A percentile compares a stretch with the other conserved stretches of the same genome.
Evolutionary conservation across 2,888 invertebrate species (phyloP).

Genomic region (Drosophila lutescens): DNA sequence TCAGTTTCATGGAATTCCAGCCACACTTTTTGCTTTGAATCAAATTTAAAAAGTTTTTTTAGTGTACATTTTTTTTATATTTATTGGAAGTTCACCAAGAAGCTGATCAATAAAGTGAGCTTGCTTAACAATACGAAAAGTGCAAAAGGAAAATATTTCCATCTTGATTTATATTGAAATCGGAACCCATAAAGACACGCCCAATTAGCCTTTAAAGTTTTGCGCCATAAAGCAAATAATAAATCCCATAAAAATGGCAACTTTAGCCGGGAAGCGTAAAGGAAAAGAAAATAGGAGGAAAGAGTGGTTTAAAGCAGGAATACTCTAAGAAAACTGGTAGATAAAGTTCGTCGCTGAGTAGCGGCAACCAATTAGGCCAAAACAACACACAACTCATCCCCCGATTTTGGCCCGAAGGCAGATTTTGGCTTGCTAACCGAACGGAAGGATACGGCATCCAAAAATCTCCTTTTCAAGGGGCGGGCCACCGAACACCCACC

Average conservation of each 20-base stretch:
- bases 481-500: not conserved
- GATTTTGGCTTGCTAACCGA: conserved; percentile 41
- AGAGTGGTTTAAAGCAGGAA: conserved; percentile 15
- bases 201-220: conserved; percentile 49
- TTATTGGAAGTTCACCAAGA: not conserved
- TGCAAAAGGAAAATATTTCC: not conserved
- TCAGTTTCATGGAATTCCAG: too few species aligned
- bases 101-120: conserved; percentile 8
- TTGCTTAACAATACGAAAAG: conserved; percentile 1
- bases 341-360: conserved; percentile 57
- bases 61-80: not conserved
- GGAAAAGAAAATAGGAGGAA: not conserved
- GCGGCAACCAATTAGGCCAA: conserved; percentile 74
- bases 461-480: conserved; percentile 30
- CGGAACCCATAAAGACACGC: conserved; percentile 43
- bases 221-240: conserved; percentile 43
- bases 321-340: conserved; percentile 45
- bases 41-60: not conserved
- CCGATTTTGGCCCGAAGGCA: conserved; percentile 15
- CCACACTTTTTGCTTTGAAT: not conserved
- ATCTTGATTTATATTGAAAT: conserved; percentile 30
- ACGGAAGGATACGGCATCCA: conserved; percentile 51
- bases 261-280: conserved; percentile 1
- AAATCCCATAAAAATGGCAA: conserved; percentile 33
- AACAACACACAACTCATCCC: conserved; percentile 55